These are phyloP conservation scores for Augochlora pura DNA, from an alignment of 1,140 invertebrate species.

Conservation along the genomic window DNA sequence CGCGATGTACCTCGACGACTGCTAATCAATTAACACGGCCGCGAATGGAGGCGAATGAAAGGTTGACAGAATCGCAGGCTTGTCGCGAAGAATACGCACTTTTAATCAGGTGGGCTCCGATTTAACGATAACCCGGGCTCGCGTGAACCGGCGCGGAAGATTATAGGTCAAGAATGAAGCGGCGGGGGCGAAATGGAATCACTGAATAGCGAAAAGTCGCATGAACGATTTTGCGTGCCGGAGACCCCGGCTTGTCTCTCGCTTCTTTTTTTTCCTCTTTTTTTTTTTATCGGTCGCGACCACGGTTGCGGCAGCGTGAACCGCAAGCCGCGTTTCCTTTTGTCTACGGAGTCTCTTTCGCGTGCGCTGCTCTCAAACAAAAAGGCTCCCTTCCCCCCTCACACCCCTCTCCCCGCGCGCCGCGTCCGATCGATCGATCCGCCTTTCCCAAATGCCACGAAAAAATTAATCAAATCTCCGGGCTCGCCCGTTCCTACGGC, in stretches of 20 bases:
- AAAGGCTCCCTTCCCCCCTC: no score
- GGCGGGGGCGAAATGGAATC: constrained; percentile 22
- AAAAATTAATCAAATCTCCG: no score
- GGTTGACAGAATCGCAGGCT: constrained; percentile 14
- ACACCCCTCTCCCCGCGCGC: no score
- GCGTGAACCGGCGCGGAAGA: constrained; percentile 66
- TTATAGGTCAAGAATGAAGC: constrained; percentile 24
- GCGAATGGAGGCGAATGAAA: no score
- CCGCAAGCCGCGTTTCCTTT: constrained; percentile 12
- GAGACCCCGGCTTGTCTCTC: constrained; percentile 14
- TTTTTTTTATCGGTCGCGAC: constrained; percentile 27
- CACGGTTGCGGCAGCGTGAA: constrained; percentile 10
- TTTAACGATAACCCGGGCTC: constrained; percentile 64
- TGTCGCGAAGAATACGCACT: constrained; percentile 70
- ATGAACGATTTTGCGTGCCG: constrained; percentile 36
- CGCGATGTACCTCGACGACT: no score
- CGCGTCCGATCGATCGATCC: no score
- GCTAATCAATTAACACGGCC: no score
- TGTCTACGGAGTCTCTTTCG: constrained; percentile 7
- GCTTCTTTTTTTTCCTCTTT: constrained; percentile 23
- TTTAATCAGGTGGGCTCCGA: constrained; percentile 73
- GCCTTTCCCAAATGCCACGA: no score
- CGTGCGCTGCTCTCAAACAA: background rate
- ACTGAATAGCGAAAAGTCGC: constrained; percentile 39
- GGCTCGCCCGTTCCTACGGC: no score